phyloP scores from a whole-genome alignment of 2,888 invertebrate species.

The Sphecodes monilicornis region DNA sequence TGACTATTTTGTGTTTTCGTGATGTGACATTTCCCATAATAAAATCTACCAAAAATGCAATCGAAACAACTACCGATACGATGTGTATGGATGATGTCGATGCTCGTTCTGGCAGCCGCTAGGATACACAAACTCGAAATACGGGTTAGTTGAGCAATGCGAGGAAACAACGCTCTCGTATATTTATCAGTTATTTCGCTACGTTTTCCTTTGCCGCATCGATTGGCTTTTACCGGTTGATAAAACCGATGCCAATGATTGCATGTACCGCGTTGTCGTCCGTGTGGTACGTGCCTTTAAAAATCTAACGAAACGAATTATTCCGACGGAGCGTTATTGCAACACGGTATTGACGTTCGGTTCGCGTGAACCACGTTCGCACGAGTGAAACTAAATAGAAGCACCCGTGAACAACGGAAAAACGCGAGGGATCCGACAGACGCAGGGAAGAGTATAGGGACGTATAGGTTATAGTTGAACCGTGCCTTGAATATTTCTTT shows the following conservation, averaged over 20 bases:
- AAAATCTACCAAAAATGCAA: slow-evolving; percentile 68
- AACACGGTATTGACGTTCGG: slow-evolving; percentile 10
- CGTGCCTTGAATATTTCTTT: background rate
- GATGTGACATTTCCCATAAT: slow-evolving; percentile 67
- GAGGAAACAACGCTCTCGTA: slow-evolving; percentile 8
- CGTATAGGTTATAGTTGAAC: slow-evolving; percentile 15
- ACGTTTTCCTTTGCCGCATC: slow-evolving; percentile 4
- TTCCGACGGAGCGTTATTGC: background rate
- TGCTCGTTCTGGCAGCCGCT: slow-evolving; percentile 72
- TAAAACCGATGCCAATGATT: background rate
- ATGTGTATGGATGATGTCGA: slow-evolving; percentile 67
- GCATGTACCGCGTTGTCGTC: background rate
- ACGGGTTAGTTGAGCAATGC: slow-evolving; percentile 84
- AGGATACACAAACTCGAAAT: slow-evolving; percentile 88
- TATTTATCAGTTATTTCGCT: slow-evolving; percentile 21
- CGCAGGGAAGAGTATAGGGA: background rate
- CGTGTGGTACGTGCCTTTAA: background rate
- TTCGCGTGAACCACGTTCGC: background rate
- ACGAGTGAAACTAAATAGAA: background rate
- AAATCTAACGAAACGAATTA: background rate
- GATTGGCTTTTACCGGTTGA: background rate
- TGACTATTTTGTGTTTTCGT: slow-evolving; percentile 54
- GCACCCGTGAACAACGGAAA: background rate
- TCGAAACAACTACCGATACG: slow-evolving; percentile 47
- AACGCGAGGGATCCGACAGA: background rate